phyloP scores from a whole-genome alignment of 2,113 vertebrate genomes.

The Hippocampus mohnikei region DNA sequence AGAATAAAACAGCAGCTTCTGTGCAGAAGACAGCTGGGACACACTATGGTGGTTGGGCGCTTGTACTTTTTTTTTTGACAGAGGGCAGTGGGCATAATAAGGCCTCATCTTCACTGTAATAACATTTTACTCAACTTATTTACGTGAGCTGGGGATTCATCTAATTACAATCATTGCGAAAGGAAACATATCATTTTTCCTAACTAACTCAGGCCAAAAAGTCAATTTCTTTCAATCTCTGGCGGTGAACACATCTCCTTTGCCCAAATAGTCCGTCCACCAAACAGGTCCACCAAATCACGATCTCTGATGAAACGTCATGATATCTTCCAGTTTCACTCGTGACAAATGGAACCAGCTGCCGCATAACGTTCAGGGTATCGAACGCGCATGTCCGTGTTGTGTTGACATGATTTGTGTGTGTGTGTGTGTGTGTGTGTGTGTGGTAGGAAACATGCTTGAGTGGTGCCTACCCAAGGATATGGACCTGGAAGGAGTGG shows the following conservation, averaged over 20 bases:
- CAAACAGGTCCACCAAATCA: too few species aligned
- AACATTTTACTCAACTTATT: background rate
- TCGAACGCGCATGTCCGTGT: background rate
- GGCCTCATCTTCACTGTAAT: background rate
- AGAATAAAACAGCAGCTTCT: background rate
- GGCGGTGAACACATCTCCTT: too few species aligned
- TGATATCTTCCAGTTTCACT: slow-evolving; percentile 21
- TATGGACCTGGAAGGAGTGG: slow-evolving; percentile 89
- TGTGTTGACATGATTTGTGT: background rate
- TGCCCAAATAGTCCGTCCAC: too few species aligned
- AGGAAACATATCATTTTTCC: too few species aligned
- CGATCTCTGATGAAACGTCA: too few species aligned
- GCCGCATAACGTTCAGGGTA: slow-evolving; percentile 7
- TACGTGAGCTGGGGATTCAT: background rate
- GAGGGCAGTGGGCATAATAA: background rate
- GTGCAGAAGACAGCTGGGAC: slow-evolving; percentile 28
- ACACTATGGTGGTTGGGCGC: slow-evolving; percentile 18
- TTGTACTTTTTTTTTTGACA: slow-evolving; percentile 7
- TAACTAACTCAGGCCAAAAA: background rate
- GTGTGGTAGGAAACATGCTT: slow-evolving; percentile 85
- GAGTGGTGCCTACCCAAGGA: slow-evolving; percentile 96
- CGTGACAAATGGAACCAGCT: slow-evolving; percentile 19
- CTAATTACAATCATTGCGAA: background rate
- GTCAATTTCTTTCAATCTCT: too few species aligned
- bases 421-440: slow-evolving; percentile 21